Base-by-base conservation (phyloP, 2,113 vertebrate species). In the Syrmaticus mikado region DNA sequence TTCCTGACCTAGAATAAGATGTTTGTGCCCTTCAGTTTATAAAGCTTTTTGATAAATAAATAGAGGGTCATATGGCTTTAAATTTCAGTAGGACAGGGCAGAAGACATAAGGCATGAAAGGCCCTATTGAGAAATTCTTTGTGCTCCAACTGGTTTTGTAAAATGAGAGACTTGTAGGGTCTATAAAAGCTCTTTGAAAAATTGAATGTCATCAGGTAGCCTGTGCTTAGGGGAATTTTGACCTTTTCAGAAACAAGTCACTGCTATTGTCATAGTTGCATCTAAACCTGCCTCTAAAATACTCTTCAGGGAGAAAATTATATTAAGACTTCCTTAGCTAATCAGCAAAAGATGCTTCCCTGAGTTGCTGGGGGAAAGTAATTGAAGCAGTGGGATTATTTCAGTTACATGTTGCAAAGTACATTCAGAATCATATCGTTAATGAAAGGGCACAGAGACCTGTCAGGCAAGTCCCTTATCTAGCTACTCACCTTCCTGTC, bases 231-330 rank as follows among this genome's bases (percentile, higher is more conserved):
- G 71, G 90, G 93, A 87, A 82, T 55, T 21, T 28, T 78, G 90
- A 90, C 92, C 90, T 96, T 95, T 85, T 95, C 85, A 89, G 92
- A 87, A 95, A 89, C 48, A 78, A 93, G 43, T 96, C 84, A 50
- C 70, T 86, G 92, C 91, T 85, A 6, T 92, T 94, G 85, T 76
- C 34, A 36, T 70, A 13, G 17, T 74, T 90, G 73, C 77, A 27
- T 93, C 87, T 94, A 95, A 93, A 95, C 93, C 93, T 95, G 64
- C 82, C 91, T 85, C 82, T 36, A 73, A 85, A 90, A 85, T 77
- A 46, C 62, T 81, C 85, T 74, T 46, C 61, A 22, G 81, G 88
- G 90, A 94, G 43, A 83, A 83, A 90, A 60, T 43, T 90, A 14
- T 66, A 15, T 73, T 79, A 79, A 93, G 82, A 58, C 27, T 78